A percentile compares a stretch with the other conserved stretches of the same genome.
These are phyloP conservation scores for Halisarca cf. caerulea DNA, from an alignment of 37 sponge, comb jelly and placozoan species.

Conservation along the genomic window DNA sequence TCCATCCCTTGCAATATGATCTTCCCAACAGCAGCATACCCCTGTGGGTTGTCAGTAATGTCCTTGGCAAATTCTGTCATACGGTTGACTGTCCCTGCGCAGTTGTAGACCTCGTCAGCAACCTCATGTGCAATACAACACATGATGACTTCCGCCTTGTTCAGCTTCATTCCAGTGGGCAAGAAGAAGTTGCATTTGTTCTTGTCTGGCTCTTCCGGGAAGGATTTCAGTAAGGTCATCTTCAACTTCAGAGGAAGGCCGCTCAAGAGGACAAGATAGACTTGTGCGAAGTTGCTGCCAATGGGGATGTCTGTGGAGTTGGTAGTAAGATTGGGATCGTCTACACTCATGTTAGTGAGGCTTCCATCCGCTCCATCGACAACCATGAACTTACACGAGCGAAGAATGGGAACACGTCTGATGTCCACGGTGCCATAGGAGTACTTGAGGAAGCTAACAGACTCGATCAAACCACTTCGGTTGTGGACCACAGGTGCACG, in stretches of 20 bases:
- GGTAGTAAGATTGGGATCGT: constrained; percentile 45
- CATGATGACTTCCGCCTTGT: constrained; percentile 49
- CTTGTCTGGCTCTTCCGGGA: constrained; percentile 9
- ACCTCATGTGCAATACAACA: constrained; percentile 54
- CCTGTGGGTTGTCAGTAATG: constrained; percentile 18
- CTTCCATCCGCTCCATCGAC: constrained; percentile 58
- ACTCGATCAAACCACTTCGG: constrained; percentile 33
- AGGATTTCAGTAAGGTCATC: constrained; percentile 24
- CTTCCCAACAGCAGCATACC: constrained; percentile 38
- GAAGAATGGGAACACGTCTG: constrained; percentile 58
- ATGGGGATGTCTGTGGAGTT: constrained; percentile 67
- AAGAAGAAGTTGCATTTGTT: constrained; percentile 38
- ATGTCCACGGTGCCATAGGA: constrained; percentile 71
- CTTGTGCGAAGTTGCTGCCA: constrained; percentile 80
- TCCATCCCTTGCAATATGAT: constrained; percentile 29
- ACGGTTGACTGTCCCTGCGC: constrained; percentile 42
- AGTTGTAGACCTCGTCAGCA: constrained; percentile 63
- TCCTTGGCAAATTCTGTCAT: constrained; percentile 43
- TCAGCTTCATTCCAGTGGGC: constrained; percentile 61
- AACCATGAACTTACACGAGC: constrained; percentile 64
- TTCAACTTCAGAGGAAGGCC: constrained; percentile 55
- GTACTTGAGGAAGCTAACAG: constrained; percentile 29
- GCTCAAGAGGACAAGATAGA: constrained; percentile 42
- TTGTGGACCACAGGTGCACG: constrained; percentile 29
- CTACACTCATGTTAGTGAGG: constrained; percentile 53